A percentile compares a stretch with the other conserved stretches of the same genome.
Conservation (phyloP, 1,140 invertebrate species). For the Drosophila ananassae region DNA sequence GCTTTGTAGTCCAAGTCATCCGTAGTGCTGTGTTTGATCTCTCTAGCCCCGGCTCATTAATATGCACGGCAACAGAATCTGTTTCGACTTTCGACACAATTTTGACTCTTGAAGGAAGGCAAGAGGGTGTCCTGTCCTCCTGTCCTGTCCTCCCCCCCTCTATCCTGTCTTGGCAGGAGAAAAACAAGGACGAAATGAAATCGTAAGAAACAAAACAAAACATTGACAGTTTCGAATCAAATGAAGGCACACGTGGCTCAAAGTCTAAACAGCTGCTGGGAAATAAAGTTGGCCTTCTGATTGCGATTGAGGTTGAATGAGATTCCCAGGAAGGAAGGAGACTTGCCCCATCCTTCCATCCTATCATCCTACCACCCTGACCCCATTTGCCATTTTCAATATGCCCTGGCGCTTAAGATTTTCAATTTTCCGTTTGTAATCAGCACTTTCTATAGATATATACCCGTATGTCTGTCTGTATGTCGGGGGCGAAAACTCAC, state of each 20-base stretch:
- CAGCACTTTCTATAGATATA: slow-evolving; percentile 59
- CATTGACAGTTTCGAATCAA: slow-evolving; percentile 72
- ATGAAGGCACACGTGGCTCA: slow-evolving; percentile 72
- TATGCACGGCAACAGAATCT: slow-evolving; percentile 72
- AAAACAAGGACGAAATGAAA: not conserved
- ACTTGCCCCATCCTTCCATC: too few species aligned
- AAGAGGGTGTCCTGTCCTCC: not conserved
- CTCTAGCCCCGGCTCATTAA: slow-evolving; percentile 58
- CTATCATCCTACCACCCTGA: not conserved
- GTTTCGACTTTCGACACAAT: slow-evolving; percentile 77
- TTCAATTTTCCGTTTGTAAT: slow-evolving; percentile 80
- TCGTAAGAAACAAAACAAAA: slow-evolving; percentile 64
- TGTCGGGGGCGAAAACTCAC: not conserved
- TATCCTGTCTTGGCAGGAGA: not conserved
- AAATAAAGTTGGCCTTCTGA: slow-evolving; percentile 47
- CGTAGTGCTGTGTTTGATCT: slow-evolving; percentile 54
- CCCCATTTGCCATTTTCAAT: slow-evolving; percentile 59
- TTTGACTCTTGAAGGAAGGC: slow-evolving; percentile 48
- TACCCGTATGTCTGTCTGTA: not conserved
- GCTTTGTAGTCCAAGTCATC: not conserved
- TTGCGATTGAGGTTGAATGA: slow-evolving; percentile 25
- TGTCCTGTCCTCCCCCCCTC: not conserved
- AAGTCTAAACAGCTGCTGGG: slow-evolving; percentile 50
- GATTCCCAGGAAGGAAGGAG: not conserved
- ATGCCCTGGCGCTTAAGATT: slow-evolving; percentile 72